Base-by-base conservation (phyloP, 2,113 vertebrate genomes). In the Hyla sarda region DNA sequence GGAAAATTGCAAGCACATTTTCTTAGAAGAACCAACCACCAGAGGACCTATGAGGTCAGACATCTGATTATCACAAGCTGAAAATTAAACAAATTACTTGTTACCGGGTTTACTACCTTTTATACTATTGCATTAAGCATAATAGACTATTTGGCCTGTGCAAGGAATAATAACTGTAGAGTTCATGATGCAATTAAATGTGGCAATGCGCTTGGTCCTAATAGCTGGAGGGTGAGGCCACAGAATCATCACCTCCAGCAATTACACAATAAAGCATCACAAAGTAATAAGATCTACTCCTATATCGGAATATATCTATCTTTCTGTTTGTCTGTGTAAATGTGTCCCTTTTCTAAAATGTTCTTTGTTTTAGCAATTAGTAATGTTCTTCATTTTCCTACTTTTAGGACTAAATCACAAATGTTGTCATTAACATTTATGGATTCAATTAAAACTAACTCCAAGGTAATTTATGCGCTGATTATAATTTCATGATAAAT, bases 401-500 rank as follows among this genome's bases (percentile, higher is more conserved):
- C 34, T 71, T 71, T 71, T 71, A 71, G 34, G 67, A 23, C 67
- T 71, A 71, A 71, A 71, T 71, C 67, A 69, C 19, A 71, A 71
- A 71, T 71, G 32, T 41, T 71, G 67, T 30, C 67, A 71, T 71
- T 71, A 71, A 71, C 67, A 71, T 71, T 71, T 71, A 71, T 71
- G 67, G 67, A 41, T 37, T 23, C 34, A 71, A 71, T 71, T 71
- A 71, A 71, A 41, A 71, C 32, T 37, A 71, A 71, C 67, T 71
- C 67, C 8, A 71, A 71, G 67, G 34, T 71, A 71, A 71, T 41
- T 21, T 41, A 71, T 71, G 67, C 21, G 2, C 67, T 71, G 67
- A 71, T 71, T 71, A 71, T 71, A 71, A 71, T 71, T 37, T 71
- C 67, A 71, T 71, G 67, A 71, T 30, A 71, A 71, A 71, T 71